A percentile compares a stretch with the other conserved stretches of the same genome.
Conservation (phyloP, 2,113 vertebrate genomes). For the Mellivora capensis region DNA sequence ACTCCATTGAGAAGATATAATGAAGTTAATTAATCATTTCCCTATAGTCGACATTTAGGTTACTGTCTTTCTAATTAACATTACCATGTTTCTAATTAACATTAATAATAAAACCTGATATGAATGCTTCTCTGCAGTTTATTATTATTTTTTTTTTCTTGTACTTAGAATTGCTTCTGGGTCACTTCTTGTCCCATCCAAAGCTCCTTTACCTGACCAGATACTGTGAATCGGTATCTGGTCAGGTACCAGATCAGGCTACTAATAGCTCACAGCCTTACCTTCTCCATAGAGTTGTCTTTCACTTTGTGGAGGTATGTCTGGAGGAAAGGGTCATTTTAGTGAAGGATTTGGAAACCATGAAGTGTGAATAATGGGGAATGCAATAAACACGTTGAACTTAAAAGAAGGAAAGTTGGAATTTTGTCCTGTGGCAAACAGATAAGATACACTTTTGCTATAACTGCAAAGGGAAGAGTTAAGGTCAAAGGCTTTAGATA, state of each 20-base stretch:
- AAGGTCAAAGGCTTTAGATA: constrained; percentile 24
- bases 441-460: not conserved
- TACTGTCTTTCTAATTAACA: constrained; percentile 34
- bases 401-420: not conserved
- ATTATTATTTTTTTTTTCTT: not conserved
- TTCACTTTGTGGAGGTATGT: not conserved
- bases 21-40: constrained; percentile 36
- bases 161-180: not conserved
- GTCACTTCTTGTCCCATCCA: not conserved
- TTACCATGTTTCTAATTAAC: constrained; percentile 50
- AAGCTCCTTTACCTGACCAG: not conserved
- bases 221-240: not conserved
- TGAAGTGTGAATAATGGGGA: not conserved
- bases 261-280: not conserved
- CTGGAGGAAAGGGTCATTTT: not conserved
- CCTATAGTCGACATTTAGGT: not conserved
- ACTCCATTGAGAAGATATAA: not conserved
- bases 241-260: too few relatives aligned
- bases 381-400: not conserved
- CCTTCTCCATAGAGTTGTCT: not conserved
- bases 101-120: not conserved
- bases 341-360: not conserved
- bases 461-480: not conserved
- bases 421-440: not conserved
- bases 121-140: not conserved